phyloP scores from a whole-genome alignment of 2,113 vertebrate species.

The Polypterus senegalus region DNA sequence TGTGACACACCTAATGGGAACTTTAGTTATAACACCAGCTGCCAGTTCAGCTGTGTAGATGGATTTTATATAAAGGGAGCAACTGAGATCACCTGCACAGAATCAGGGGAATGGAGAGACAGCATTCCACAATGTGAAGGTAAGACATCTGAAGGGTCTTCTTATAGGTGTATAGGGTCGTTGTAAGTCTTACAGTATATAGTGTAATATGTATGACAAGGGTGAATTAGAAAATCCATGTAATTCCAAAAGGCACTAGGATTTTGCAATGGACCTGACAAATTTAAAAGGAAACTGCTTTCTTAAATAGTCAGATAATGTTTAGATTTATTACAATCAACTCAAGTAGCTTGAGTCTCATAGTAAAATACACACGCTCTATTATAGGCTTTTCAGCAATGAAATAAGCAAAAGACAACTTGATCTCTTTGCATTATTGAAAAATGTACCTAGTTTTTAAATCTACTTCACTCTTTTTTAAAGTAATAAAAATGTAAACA shows the following conservation, averaged over 20 bases:
- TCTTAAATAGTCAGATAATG: too few relatives aligned
- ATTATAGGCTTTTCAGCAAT: too few relatives aligned
- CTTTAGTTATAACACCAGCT: slow-evolving; percentile 50
- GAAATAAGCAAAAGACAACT: too few relatives aligned
- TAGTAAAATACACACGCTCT: too few relatives aligned
- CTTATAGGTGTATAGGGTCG: too few relatives aligned
- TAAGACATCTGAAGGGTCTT: slow-evolving; percentile 14
- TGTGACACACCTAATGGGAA: slow-evolving; percentile 40
- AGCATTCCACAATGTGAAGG: slow-evolving; percentile 51
- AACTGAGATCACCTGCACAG: slow-evolving; percentile 33
- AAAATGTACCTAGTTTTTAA: slow-evolving; percentile 34
- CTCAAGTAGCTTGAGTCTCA: too few relatives aligned
- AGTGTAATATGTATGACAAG: too few relatives aligned
- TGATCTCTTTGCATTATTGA: slow-evolving; percentile 26
- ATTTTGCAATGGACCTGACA: not conserved
- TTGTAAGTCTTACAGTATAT: too few relatives aligned
- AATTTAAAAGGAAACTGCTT: too few relatives aligned
- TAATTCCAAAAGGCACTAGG: too few relatives aligned
- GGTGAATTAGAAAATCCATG: too few relatives aligned
- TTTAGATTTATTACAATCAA: too few relatives aligned
- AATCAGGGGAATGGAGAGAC: slow-evolving; percentile 46
- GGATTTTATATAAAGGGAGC: slow-evolving; percentile 44
- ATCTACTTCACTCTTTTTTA: slow-evolving; percentile 32
- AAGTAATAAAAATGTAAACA: slow-evolving; percentile 27
- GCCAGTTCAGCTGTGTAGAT: slow-evolving; percentile 47